Base-by-base conservation (phyloP, 2,888 invertebrate species). In the Limnephilus auricula region DNA sequence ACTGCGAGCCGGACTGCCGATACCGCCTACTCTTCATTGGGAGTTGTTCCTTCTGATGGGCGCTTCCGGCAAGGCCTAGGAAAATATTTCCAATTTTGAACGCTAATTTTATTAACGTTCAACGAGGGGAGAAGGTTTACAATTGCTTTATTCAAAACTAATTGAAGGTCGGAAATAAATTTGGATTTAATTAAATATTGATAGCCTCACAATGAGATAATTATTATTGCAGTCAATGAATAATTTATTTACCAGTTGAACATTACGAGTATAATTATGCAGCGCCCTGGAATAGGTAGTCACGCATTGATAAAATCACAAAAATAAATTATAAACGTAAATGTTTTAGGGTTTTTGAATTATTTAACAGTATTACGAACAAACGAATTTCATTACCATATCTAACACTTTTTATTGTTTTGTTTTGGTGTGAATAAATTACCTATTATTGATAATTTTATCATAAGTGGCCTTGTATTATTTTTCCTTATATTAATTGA, bases 21-120 rank as follows among this genome's bases (percentile, higher is more conserved):
- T 31, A 65, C 80, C 50, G 82, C 80, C 79, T 34, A 88, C 86
- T 79, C 88, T 88, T 85, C 87, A 34, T 45, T 82, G 79, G 83
- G 87, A 83, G 80, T 85, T 88, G 88, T 88, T 91, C 84, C 91
- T 65, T 89, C 31, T 79, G 83, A 91, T 78, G 79, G 79, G 34
- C 32, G 83, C 85, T 91, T 91, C 91, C 91, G 84, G 65, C 78
- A 78, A 91, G n/a, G 87, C 13, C 31, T 30, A 31, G 87, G 87
- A 89, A 89, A 89, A 89, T 91, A 89, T 91, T 89, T 91, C 91
- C 80, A 88, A 87, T 65, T 78, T 78, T 31, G 87, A 90, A 83
- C 79, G 37, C 65, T 32, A 87, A 87, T 50, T 87, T 87, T 50
- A 65, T 87, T 65, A 87, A 31, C 78, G 87, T 15, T 4, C 84